Conservation (phyloP, 2,888 invertebrate species). For the Lithosia quadra region DNA sequence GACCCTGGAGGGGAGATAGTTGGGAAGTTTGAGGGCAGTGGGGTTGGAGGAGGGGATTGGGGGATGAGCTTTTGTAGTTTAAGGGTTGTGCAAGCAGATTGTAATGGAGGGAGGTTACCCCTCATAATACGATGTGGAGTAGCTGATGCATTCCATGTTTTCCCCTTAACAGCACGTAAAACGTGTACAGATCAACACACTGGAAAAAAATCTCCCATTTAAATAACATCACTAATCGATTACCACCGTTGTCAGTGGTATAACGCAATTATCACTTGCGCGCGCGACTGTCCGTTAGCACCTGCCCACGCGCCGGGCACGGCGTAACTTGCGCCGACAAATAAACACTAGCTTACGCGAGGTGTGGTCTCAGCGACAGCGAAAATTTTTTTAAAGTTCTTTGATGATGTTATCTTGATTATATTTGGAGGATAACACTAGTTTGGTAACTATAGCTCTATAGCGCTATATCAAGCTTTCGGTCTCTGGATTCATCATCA, state of each 20-base stretch:
- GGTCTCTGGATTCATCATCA: too few species aligned
- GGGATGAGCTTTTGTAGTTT: too few species aligned
- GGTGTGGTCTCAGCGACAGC: constrained; percentile 21
- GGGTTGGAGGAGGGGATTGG: too few species aligned
- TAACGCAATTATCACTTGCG: constrained; percentile 38
- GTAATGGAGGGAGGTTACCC: too few species aligned
- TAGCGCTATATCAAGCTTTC: too few species aligned
- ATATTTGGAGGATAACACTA: too few species aligned
- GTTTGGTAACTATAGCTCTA: too few species aligned
- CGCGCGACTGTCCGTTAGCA: constrained; percentile 56
- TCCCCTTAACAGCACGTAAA: background rate
- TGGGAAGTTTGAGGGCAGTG: too few species aligned
- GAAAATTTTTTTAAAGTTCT: background rate
- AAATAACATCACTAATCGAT: constrained; percentile 39
- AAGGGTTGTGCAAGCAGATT: too few species aligned
- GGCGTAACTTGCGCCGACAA: constrained; percentile 43
- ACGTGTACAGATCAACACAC: background rate
- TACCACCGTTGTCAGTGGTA: constrained; percentile 47
- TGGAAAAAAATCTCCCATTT: background rate
- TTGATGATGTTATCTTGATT: too few species aligned
- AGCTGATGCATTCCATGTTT: background rate
- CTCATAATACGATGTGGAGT: too few species aligned
- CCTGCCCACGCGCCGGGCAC: constrained; percentile 60
- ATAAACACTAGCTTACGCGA: constrained; percentile 47
- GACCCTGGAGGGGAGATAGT: too few species aligned